Evolutionary conservation across 2,113 vertebrate species (phyloP).

Genomic region (Sceloporus tristichus): DNA sequence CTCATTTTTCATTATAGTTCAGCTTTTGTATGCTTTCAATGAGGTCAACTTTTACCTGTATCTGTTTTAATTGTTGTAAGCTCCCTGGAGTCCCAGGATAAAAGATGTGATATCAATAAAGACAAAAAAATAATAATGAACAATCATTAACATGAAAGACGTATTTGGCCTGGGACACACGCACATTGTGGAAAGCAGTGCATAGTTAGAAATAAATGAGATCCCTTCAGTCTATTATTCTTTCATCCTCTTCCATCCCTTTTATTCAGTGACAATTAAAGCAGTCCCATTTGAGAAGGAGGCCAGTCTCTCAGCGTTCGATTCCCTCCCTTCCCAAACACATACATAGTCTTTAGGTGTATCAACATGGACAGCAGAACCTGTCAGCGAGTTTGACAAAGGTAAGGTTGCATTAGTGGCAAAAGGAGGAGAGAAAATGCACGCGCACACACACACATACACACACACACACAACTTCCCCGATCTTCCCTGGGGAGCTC

Average conservation of each 20-base stretch:
- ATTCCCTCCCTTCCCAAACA: background rate
- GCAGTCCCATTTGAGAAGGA: background rate
- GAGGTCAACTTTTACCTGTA: no score
- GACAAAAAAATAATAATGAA: no score
- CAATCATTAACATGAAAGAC: no score
- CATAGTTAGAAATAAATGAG: background rate
- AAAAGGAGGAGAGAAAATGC: background rate
- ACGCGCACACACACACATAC: background rate
- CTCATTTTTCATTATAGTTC: no score
- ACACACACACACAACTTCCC: background rate
- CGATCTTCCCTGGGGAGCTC: background rate
- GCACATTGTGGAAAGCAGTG: no score
- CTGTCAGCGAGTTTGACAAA: background rate
- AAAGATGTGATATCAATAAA: no score
- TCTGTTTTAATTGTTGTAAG: no score
- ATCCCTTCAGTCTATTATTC: background rate
- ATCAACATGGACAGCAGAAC: background rate
- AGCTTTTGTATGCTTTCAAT: no score
- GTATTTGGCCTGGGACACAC: no score
- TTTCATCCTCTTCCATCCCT: background rate
- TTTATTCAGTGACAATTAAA: background rate
- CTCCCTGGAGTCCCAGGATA: no score
- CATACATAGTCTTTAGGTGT: background rate
- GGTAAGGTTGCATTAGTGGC: conserved; percentile 17
- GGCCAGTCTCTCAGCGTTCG: background rate